A percentile compares a stretch with the other conserved stretches of the same genome.
Evolutionary conservation across 1,140 invertebrate species (phyloP).

Genomic region (Adoxophyes honmai): DNA sequence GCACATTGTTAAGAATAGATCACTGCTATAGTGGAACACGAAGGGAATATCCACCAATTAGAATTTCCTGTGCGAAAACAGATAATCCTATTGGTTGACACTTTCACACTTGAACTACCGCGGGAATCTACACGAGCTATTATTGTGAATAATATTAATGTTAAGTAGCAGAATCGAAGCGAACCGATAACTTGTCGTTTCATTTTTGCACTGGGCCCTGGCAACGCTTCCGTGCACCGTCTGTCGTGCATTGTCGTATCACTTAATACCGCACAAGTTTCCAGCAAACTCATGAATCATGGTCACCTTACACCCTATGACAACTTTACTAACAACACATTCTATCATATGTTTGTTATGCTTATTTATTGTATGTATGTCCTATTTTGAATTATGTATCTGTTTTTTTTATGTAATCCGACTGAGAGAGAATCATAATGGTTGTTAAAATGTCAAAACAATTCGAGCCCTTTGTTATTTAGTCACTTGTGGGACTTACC

Average conservation of each 20-base stretch:
- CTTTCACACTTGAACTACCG: too few species aligned
- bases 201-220: neutral
- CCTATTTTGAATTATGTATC: conserved; percentile 10
- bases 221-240: neutral
- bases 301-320: neutral
- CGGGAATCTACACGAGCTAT: too few species aligned
- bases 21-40: too few species aligned
- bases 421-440: too few species aligned
- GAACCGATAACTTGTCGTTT: conserved; percentile 10
- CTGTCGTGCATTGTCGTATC: conserved; percentile 1
- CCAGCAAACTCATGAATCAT: conserved; percentile 3
- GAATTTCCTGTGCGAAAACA: too few species aligned
- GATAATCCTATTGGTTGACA: too few species aligned
- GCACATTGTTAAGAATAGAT: too few species aligned
- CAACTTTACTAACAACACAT: neutral
- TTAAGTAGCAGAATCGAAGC: conserved; percentile 2
- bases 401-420: conserved; percentile 16
- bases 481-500: too few species aligned
- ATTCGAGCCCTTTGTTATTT: too few species aligned
- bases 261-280: neutral
- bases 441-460: too few species aligned
- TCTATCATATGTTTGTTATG: neutral
- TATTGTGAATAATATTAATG: neutral
- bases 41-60: too few species aligned
- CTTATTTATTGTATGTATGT: neutral